Evolutionary conservation across 1,140 invertebrate genomes (phyloP).

Genomic region (Telenomus remus): DNA sequence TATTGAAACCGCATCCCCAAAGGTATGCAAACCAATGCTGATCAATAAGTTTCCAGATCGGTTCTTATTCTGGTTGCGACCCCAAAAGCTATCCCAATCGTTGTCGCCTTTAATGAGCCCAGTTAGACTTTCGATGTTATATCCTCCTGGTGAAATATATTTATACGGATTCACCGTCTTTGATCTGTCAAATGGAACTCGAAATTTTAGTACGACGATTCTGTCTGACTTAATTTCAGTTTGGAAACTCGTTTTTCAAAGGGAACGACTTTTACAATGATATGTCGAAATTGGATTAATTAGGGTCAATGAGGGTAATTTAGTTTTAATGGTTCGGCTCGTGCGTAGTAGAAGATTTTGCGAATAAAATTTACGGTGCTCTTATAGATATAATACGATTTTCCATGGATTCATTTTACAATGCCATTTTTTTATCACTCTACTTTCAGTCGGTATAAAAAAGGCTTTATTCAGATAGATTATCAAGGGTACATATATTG

Average conservation of each 20-base stretch:
- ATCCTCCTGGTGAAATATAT: neutral
- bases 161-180: too few relatives aligned
- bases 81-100: slow-evolving; percentile 3
- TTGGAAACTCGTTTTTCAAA: neutral
- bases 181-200: too few relatives aligned
- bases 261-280: neutral
- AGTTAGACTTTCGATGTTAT: neutral
- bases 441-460: too few relatives aligned
- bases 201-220: too few relatives aligned
- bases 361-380: neutral
- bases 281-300: neutral
- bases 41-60: slow-evolving; percentile 33
- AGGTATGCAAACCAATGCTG: slow-evolving; percentile 23
- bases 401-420: too few relatives aligned
- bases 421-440: too few relatives aligned
- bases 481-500: too few relatives aligned
- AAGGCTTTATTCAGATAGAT: too few relatives aligned
- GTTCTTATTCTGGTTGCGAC: slow-evolving; percentile 13
- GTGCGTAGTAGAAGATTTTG: neutral
- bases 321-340: neutral
- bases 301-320: slow-evolving; percentile 1
- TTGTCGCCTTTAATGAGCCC: slow-evolving; percentile 14
- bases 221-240: neutral
- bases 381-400: too few relatives aligned
- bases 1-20: slow-evolving; percentile 26